phyloP scores from a whole-genome alignment of 2,888 invertebrate species.

The Oligia strigilis region DNA sequence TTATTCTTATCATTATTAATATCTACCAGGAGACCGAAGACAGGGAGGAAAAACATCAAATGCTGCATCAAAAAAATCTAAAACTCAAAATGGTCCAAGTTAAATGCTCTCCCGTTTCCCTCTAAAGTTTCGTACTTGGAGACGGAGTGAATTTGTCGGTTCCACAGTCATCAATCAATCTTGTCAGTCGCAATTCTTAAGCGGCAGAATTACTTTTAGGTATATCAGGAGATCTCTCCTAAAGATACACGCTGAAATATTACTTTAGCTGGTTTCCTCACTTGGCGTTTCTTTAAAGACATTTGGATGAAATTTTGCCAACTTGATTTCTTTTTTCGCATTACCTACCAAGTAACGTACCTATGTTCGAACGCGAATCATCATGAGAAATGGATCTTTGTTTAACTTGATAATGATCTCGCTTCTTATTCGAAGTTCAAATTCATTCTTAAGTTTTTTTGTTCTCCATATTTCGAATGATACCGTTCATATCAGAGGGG shows the following conservation, averaged over 20 bases:
- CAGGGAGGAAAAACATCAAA: background rate
- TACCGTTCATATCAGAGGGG: constrained; percentile 51
- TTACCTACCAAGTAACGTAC: constrained; percentile 44
- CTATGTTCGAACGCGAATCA: constrained; percentile 49
- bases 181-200: constrained; percentile 84
- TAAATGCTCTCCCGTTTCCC: constrained; percentile 65
- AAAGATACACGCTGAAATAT: constrained; percentile 83
- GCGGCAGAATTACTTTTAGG: constrained; percentile 82
- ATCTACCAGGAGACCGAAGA: background rate
- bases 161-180: constrained; percentile 86
- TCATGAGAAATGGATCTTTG: constrained; percentile 46
- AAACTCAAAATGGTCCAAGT: constrained; percentile 59
- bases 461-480: constrained; percentile 23
- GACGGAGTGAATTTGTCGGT: constrained; percentile 83
- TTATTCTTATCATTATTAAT: constrained; percentile 3
- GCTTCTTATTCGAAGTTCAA: constrained; percentile 44
- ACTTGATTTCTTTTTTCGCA: constrained; percentile 71
- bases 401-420: constrained; percentile 53
- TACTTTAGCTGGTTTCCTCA: constrained; percentile 70
- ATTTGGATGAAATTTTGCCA: constrained; percentile 68
- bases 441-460: constrained; percentile 40
- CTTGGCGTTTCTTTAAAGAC: constrained; percentile 59
- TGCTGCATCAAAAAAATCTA: constrained; percentile 8
- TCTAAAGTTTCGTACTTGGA: constrained; percentile 72
- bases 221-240: constrained; percentile 83